These are phyloP conservation scores for Melieria picta DNA, from an alignment of 2,888 invertebrate genomes.

Conservation along the genomic window DNA sequence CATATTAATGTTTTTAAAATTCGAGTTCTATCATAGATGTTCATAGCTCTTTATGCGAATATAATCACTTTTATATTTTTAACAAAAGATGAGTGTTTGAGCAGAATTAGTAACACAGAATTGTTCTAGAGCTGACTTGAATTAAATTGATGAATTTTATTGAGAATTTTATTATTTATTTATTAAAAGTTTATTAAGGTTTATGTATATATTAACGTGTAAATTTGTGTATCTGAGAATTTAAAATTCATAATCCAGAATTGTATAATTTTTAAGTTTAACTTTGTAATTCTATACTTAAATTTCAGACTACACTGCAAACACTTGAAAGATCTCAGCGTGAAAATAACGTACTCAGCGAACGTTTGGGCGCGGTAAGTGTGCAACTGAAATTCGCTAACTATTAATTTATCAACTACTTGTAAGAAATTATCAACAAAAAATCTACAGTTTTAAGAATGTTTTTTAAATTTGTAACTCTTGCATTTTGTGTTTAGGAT, in stretches of 20 bases:
- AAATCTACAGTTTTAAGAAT: not conserved
- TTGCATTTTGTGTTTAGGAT: slow-evolving; percentile 47
- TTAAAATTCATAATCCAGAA: too few relatives aligned
- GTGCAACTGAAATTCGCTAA: not conserved
- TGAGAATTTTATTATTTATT: not conserved
- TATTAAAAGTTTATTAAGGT: too few relatives aligned
- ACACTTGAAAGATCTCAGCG: slow-evolving; percentile 78
- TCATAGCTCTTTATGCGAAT: too few relatives aligned
- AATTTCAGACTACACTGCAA: slow-evolving; percentile 70
- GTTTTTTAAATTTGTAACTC: not conserved
- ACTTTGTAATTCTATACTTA: not conserved
- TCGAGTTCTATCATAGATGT: too few relatives aligned
- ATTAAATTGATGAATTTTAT: not conserved
- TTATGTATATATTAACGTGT: too few relatives aligned
- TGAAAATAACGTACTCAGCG: slow-evolving; percentile 77
- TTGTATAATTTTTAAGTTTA: too few relatives aligned
- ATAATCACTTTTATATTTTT: too few relatives aligned
- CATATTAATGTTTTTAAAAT: too few relatives aligned
- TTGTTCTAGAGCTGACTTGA: not conserved
- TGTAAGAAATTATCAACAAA: not conserved
- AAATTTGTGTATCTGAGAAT: too few relatives aligned
- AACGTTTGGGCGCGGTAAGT: slow-evolving; percentile 74
- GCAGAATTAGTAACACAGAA: too few relatives aligned
- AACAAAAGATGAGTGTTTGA: too few relatives aligned
- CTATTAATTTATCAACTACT: slow-evolving; percentile 2